phyloP scores from a whole-genome alignment of 2,888 invertebrate genomes.

The Oscheius myriophilus region DNA sequence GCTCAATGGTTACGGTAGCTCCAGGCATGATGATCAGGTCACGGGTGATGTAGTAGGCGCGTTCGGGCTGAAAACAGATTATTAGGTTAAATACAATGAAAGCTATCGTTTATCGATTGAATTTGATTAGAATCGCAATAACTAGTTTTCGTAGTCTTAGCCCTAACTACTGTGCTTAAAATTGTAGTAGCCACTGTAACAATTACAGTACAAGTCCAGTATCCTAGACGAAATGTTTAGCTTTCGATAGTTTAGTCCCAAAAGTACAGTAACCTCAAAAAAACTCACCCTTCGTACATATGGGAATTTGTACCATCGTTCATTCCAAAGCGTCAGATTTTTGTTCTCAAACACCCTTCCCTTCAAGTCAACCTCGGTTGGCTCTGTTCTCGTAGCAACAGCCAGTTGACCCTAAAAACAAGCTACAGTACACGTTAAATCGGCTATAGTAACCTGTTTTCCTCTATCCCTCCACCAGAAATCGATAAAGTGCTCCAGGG shows the following conservation, averaged over 20 bases:
- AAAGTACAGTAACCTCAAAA: neutral
- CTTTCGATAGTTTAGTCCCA: neutral
- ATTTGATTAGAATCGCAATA: too few species aligned
- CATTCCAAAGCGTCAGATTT: constrained; percentile 56
- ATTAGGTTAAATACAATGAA: neutral
- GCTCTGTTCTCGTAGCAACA: constrained; percentile 52
- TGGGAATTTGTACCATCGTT: constrained; percentile 63
- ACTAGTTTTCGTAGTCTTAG: too few species aligned
- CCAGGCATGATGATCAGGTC: constrained; percentile 98
- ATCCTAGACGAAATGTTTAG: too few species aligned
- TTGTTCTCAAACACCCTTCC: constrained; percentile 66
- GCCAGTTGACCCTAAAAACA: constrained; percentile 63
- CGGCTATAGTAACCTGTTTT: constrained; percentile 8
- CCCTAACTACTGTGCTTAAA: too few species aligned
- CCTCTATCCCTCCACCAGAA: constrained; percentile 63
- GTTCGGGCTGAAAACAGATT: constrained; percentile 49
- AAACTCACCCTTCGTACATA: constrained; percentile 1
- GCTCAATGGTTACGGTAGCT: constrained; percentile 84
- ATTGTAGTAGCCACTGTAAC: too few species aligned
- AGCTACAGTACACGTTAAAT: too few species aligned
- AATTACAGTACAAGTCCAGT: too few species aligned
- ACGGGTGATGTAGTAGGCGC: constrained; percentile 83
- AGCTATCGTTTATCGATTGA: neutral
- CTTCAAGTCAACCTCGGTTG: constrained; percentile 62
- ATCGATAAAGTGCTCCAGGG: constrained; percentile 75